Conservation (phyloP, 2,797 vertebrate species). For the Enteromius argenteus region DNA sequence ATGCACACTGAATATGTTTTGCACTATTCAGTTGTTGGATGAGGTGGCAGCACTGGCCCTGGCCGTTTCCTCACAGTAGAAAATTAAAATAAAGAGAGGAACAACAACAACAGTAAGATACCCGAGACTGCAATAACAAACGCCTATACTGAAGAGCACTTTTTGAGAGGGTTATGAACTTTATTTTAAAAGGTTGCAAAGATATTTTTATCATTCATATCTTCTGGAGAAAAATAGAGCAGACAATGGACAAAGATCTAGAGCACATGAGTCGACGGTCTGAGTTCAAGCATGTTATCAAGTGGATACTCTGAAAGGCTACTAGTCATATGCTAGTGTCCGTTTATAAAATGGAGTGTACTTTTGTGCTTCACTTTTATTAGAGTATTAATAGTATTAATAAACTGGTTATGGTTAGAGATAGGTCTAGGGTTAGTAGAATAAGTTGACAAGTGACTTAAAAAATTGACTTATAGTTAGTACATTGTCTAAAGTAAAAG, state of each 20-base stretch:
- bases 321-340: neutral
- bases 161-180: too few relatives aligned
- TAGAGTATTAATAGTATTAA: neutral
- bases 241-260: neutral
- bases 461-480: neutral
- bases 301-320: neutral
- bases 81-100: neutral
- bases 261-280: too few relatives aligned
- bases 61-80: too few relatives aligned
- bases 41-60: too few relatives aligned
- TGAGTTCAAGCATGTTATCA: neutral
- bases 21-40: neutral
- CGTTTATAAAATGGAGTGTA: neutral
- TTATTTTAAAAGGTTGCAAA: neutral
- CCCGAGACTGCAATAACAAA: neutral
- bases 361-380: neutral
- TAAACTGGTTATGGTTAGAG: neutral
- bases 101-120: neutral
- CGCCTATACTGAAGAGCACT: neutral
- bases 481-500: neutral
- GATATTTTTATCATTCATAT: neutral
- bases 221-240: neutral
- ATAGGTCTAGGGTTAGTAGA: neutral
- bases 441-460: neutral
- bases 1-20: too few relatives aligned